Evolutionary conservation across 2,797 vertebrate species (phyloP).

Genomic region (Cercopithecus neglectus): DNA sequence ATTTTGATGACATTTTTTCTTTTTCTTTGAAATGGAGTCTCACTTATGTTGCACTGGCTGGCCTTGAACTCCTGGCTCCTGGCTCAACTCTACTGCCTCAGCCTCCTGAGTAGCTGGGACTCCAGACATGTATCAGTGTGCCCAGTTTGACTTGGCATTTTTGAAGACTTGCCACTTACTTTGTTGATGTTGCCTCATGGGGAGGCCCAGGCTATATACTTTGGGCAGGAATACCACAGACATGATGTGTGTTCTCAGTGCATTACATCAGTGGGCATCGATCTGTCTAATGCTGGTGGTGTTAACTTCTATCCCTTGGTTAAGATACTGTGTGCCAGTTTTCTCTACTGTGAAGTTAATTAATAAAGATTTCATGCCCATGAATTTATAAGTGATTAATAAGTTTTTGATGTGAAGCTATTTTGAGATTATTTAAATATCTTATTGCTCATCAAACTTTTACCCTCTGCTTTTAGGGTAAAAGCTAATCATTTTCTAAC

Average conservation of each 20-base stretch:
- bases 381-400: conserved; percentile 28
- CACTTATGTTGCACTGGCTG: not conserved
- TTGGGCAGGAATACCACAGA: not conserved
- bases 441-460: not conserved
- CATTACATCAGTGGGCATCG: not conserved
- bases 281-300: not conserved
- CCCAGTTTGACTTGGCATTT: not conserved
- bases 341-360: not conserved
- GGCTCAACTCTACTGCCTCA: not conserved
- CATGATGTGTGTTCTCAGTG: not conserved
- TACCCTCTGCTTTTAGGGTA: not conserved
- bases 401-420: not conserved
- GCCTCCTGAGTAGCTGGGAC: not conserved
- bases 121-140: not conserved
- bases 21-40: not conserved
- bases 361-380: not conserved
- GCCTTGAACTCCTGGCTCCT: not conserved
- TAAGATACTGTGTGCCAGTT: not conserved
- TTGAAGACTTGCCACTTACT: not conserved
- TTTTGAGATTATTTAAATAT: conserved; percentile 30
- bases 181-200: not conserved
- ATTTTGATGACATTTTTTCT: not conserved
- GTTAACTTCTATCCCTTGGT: not conserved
- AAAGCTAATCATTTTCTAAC: not conserved
- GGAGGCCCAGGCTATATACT: not conserved